Conservation (phyloP, 2,797 vertebrate species). For the Cyclopterus lumpus region DNA sequence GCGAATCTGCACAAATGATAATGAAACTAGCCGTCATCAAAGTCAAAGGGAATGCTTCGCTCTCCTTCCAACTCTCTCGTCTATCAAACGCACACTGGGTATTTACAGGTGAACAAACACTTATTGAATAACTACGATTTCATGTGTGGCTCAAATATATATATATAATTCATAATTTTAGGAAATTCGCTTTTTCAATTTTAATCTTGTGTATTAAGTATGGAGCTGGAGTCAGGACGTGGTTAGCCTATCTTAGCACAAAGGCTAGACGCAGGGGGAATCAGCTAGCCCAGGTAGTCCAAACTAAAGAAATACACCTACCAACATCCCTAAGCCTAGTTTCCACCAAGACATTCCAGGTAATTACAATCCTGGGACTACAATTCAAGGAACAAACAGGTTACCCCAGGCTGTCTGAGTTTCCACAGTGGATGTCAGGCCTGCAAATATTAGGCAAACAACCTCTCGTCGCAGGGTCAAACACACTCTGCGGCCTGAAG, state of each 20-base stretch:
- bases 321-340: neutral
- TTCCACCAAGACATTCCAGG: neutral
- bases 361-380: neutral
- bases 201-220: neutral
- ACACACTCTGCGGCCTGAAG: neutral
- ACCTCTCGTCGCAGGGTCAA: neutral
- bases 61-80: neutral
- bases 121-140: conserved; percentile 2
- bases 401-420: neutral
- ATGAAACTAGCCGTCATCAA: neutral
- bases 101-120: conserved; percentile 13
- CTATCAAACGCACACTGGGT: neutral
- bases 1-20: conserved; percentile 3
- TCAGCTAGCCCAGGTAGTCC: neutral
- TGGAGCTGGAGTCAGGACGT: neutral
- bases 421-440: neutral
- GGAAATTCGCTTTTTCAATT: neutral
- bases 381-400: neutral
- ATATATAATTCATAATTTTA: neutral
- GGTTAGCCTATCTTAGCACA: conserved; percentile 20
- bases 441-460: neutral
- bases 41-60: neutral
- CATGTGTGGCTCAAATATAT: neutral
- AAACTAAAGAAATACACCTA: neutral
- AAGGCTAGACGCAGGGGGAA: neutral